phyloP scores from a whole-genome alignment of 2,888 invertebrate genomes.

The Acanthopleura granulata region DNA sequence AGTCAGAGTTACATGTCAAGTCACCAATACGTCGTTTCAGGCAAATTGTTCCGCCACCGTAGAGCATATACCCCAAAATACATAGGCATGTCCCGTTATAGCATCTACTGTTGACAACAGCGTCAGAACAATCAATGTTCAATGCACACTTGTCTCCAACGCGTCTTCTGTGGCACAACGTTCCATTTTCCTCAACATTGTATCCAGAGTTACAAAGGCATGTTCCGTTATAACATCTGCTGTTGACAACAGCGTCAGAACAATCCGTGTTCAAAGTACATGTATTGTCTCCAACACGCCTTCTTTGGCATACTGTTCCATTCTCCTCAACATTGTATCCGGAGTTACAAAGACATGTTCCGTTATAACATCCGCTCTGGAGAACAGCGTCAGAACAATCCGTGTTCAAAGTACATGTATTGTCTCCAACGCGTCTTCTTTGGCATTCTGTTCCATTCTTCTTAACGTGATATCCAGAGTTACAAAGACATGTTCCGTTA shows the following conservation, averaged over 20 bases:
- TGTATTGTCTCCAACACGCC: conserved; percentile 8
- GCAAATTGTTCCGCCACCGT: conserved; percentile 25
- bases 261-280: conserved; percentile 32
- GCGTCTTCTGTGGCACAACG: conserved; percentile 26
- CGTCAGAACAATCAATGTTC: conserved; percentile 27
- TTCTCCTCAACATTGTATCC: conserved; percentile 28
- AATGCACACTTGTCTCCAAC: conserved; percentile 28
- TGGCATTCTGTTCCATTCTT: conserved; percentile 17
- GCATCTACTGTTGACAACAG: conserved; percentile 28
- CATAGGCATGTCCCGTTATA: conserved; percentile 25
- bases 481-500: neutral
- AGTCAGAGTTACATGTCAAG: conserved; percentile 19
- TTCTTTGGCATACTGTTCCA: conserved; percentile 25
- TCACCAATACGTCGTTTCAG: conserved; percentile 17
- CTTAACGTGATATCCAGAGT: conserved; percentile 16
- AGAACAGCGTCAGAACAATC: conserved; percentile 22
- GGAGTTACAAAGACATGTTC: conserved; percentile 24
- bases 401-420: neutral
- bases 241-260: conserved; percentile 28
- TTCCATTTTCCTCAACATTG: neutral
- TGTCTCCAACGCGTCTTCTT: neutral
- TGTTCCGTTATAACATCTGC: conserved; percentile 28
- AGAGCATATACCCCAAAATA: conserved; percentile 22
- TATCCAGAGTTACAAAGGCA: conserved; percentile 31
- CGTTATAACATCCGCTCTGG: conserved; percentile 26